These are phyloP conservation scores for Mobula birostris DNA, from an alignment of 2,113 vertebrate species.

Conservation along the genomic window DNA sequence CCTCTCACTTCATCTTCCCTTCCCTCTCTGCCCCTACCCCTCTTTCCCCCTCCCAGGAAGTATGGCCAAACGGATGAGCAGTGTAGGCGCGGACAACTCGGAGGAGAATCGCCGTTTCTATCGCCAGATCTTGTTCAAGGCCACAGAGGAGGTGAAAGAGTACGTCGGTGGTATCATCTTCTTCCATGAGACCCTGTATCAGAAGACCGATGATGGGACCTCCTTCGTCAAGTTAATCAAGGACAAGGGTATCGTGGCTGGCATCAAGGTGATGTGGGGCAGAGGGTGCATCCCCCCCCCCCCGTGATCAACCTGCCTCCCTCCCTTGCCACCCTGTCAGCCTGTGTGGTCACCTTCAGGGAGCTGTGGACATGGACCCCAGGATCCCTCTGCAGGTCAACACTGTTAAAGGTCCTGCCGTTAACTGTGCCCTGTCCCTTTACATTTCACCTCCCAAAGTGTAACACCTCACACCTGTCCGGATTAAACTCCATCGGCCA, in stretches of 20 bases:
- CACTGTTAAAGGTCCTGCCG: no score
- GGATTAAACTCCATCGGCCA: no score
- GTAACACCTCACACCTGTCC: no score
- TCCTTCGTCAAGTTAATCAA: conserved; percentile 81
- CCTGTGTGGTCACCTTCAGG: no score
- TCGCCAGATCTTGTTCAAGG: conserved; percentile 85
- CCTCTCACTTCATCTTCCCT: no score
- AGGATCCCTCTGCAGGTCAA: no score
- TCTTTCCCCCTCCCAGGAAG: conserved; percentile 63
- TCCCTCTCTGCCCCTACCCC: neutral
- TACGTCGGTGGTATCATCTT: conserved; percentile 94
- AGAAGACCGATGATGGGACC: conserved; percentile 77
- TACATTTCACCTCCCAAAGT: no score
- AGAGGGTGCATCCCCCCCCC: no score
- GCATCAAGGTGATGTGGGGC: conserved; percentile 72
- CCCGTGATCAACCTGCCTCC: no score
- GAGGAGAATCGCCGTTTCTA: conserved; percentile 90
- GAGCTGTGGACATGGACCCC: no score
- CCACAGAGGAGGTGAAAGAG: conserved; percentile 76
- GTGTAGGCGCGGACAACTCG: conserved; percentile 91
- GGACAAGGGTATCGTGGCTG: conserved; percentile 83
- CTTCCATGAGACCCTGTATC: conserved; percentile 97
- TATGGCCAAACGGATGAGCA: conserved; percentile 88
- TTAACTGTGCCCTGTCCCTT: no score
- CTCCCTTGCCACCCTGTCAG: no score